Base-by-base conservation (phyloP, 2,888 invertebrate genomes). In the Bellardia pandia region DNA sequence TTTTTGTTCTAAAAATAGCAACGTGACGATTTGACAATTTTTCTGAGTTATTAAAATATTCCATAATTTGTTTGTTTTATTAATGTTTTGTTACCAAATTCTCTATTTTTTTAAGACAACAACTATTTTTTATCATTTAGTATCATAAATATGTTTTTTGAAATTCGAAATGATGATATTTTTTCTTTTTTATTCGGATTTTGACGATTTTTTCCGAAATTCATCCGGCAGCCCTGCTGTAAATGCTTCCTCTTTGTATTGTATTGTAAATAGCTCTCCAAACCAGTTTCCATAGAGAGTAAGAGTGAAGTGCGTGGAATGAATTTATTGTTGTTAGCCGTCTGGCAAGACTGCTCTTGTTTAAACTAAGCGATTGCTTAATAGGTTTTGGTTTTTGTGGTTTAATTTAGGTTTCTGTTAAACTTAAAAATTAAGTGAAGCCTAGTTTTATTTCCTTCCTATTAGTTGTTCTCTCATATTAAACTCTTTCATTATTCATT, bases 231-330 rank as follows among this genome's bases (percentile, higher is more conserved):
- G 23, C 23, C 23, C 23, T 23, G 23, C 23, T 23, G 23, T 23
- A 14, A 75, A 51, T 69, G 86, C 62, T 86, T 86, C 86, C 86
- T 86, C 77, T 86, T 78, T 68, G 68, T 60, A 33, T 8, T 13
- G 3, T 14, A 14, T 23, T 23, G 14, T 14, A 13, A 45, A 45
- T 72, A 9, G 2, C 68, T 60, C 79, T 82, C 48, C 45, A 75
- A 87, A 87, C 87, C 75, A 82, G 87, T 87, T 87, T 58, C n/a
- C 30, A 72, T 69, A 11, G 74, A 81, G 81, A 85, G 87, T 81
- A 81, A 85, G 87, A 87, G 87, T 85, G 37, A 85, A 66, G 86
- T 86, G 86, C 82, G 77, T 78, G 82, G 68, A 77, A 51, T 48
- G 40, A 60, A 0, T 23, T 62, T 51, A 60, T 72, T 78, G 62